phyloP scores from a whole-genome alignment of 2,113 vertebrate genomes.

The Puma concolor region DNA sequence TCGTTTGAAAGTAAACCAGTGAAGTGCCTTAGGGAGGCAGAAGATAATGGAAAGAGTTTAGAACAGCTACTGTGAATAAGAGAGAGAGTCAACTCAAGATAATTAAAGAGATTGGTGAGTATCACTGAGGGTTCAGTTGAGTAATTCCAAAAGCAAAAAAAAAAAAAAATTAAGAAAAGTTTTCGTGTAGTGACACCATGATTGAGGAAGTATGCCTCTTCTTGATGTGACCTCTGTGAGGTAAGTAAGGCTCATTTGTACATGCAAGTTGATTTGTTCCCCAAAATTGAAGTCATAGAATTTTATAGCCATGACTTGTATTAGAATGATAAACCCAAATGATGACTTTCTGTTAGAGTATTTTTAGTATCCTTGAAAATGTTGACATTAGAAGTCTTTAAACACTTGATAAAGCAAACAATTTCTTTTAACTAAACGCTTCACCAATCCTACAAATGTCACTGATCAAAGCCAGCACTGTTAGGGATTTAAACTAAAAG shows the following conservation, averaged over 20 bases:
- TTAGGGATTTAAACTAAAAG: background rate
- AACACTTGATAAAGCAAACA: constrained; percentile 34
- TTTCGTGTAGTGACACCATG: background rate
- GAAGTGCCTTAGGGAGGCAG: background rate
- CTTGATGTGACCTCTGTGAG: background rate
- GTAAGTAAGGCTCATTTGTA: background rate
- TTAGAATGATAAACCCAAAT: background rate
- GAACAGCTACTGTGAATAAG: background rate
- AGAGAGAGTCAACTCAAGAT: background rate
- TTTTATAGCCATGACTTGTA: background rate
- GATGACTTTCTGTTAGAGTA: background rate
- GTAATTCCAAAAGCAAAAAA: background rate
- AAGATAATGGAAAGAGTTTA: background rate
- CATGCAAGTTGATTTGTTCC: background rate
- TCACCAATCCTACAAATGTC: background rate
- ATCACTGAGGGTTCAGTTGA: background rate
- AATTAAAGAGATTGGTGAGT: background rate
- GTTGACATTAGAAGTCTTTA: background rate
- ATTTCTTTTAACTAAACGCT: constrained; percentile 21
- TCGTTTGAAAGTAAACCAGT: background rate
- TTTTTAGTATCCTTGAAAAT: background rate
- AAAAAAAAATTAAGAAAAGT: background rate
- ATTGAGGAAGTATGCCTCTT: background rate
- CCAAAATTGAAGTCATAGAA: background rate
- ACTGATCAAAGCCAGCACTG: background rate